Evolutionary conservation across 2,888 invertebrate genomes (phyloP), one percentile per base, ranked within the genome.

Genomic region (Luffia ferchaultella): DNA sequence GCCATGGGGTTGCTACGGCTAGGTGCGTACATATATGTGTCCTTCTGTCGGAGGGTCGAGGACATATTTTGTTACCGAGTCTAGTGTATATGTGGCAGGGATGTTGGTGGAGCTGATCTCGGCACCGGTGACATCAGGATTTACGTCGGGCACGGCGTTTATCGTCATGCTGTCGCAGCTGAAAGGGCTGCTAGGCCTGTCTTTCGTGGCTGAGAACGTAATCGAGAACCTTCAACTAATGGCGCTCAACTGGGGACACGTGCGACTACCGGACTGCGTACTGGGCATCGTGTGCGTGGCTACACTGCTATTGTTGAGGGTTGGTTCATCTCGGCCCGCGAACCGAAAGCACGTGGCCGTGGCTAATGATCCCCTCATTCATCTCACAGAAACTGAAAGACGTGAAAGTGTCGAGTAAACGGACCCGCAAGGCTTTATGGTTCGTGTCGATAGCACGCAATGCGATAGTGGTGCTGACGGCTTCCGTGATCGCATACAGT

Each of bases 81-180:
- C 9, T 12, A 9, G 41, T 12, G 41, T 9, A 12, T 12, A 9
- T 12, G 12, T 48, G 64, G 18, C 69, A 94, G 95, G 94, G 49
- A 93, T 94, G 70, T 76, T 95, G 57, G 91, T 95, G 51, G 93
- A 93, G 60, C 90, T 95, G 64, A 95, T 95, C 59, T 93, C 95
- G 0, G 86, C 90, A 19, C 90, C 94, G 9, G 93, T 95, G 49
- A 92, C 92, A 16, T 90, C 90, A 57, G 94, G 93, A 1, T 95
- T 95, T 70, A 94, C 94, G 43, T 90, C 93, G 1, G 94, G 93
- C 9, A 93, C 93, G 17, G 91, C 95, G 0, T 70, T 93, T 12
- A 92, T 93, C 60, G 93, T 95, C 59, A 87, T 90, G 42, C 79
- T 86, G 40, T 87, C 91, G 3, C 95, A 95, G 74, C 58, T 93